Evolutionary conservation across 2,888 invertebrate species (phyloP), one percentile per base, ranked within the genome.

Genomic region (Caenorhabditis sp.): DNA sequence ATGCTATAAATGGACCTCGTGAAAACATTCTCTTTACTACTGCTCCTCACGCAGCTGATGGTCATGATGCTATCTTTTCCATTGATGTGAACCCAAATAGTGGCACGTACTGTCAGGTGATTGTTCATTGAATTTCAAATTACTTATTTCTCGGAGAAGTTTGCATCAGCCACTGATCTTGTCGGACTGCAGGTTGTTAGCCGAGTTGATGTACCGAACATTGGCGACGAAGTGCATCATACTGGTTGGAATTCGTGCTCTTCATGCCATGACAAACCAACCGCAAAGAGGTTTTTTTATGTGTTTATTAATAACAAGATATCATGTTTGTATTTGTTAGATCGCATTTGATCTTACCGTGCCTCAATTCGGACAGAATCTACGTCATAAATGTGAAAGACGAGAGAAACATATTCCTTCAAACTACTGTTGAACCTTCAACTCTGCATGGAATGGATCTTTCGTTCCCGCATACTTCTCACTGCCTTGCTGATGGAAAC

Each of bases 211-310:
- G 93, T 96, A 85, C 93, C 93, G 8, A 90, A 93, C 77, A 90
- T 91, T 3, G 93, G 93, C 0, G 95, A 98, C 87, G 98, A 98
- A 89, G 90, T 98, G 0, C 98, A 98, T 89, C 98, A 98, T 89
- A 93, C 93, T 43, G 97, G 97, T 0, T 98, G 97, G 97, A 97
- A 98, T 89, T 93, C 95, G 0, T 98, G 98, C 89, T 95, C 95
- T 83, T 96, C 96, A 90, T 97, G 96, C 89, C 92, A 94, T 56
- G 77, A 76, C 35, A 66, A 80, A 15, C 65, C 74, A 1, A 52
- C 56, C 2, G 74, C 66, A 45, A 80, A 79, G 39, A 65, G 76
- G 80, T 80, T 37, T 45, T 7, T 11, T 17, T 11, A 2, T 17
- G 3, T 17, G 2, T 5, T 11, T 1, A 20, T 22, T 6, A n/a